These are phyloP conservation scores for Listronotus oregonensis DNA, from an alignment of 1,140 invertebrate genomes.

Conservation along the genomic window DNA sequence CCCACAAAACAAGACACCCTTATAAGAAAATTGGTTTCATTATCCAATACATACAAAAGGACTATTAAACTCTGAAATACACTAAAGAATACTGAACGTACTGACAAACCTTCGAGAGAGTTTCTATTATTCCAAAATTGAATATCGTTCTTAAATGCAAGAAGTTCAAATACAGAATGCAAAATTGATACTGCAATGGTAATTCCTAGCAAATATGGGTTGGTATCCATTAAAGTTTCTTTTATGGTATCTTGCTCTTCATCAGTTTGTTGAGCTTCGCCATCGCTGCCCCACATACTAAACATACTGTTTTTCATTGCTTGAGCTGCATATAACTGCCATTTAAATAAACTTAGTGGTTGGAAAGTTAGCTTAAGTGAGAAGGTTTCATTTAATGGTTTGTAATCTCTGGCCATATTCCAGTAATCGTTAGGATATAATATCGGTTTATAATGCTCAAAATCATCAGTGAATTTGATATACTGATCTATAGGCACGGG, in stretches of 20 bases:
- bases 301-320: constrained; percentile 84
- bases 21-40: constrained; percentile 97
- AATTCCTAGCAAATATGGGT: constrained; percentile 90
- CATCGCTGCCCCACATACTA: constrained; percentile 69
- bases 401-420: constrained; percentile 97
- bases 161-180: constrained; percentile 96
- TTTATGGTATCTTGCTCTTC: constrained; percentile 97
- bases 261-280: constrained; percentile 74
- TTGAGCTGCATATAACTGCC: constrained; percentile 97
- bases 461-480: constrained; percentile 84
- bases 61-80: constrained; percentile 97
- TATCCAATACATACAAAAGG: constrained; percentile 94
- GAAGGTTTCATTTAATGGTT: constrained; percentile 88
- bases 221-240: constrained; percentile 95
- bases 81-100: constrained; percentile 98
- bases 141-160: constrained; percentile 99
- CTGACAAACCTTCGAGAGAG: constrained; percentile 95
- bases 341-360: constrained; percentile 94
- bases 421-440: constrained; percentile 98
- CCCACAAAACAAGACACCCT: constrained; percentile 91
- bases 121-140: constrained; percentile 99
- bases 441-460: constrained; percentile 89
- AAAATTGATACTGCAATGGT: constrained; percentile 93
- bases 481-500: constrained; percentile 92
- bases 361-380: constrained; percentile 85